phyloP scores from a whole-genome alignment of 1,140 invertebrate species.

The Saccostrea echinata region DNA sequence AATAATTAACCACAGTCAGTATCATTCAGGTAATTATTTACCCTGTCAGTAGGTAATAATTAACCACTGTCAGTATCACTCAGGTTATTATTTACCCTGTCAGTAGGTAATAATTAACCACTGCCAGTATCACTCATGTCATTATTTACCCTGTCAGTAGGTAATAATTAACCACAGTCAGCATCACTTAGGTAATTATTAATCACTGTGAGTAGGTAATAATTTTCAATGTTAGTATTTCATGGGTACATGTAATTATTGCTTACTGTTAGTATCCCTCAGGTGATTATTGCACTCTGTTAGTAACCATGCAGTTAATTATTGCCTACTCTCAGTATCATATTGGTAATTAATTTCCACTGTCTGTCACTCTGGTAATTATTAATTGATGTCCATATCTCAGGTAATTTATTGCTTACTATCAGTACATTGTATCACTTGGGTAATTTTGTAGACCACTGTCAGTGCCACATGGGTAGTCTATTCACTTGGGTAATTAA shows the following conservation, averaged over 20 bases:
- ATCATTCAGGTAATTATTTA: neutral
- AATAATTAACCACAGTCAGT: neutral
- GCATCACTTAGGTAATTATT: neutral
- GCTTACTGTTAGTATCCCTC: no score
- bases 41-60: neutral
- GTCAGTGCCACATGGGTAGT: no score
- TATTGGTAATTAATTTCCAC: neutral
- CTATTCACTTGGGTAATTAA: neutral
- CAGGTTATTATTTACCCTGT: neutral
- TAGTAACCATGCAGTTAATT: no score
- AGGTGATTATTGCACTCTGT: no score
- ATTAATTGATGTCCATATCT: neutral
- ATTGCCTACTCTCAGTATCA: no score
- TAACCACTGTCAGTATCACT: neutral
- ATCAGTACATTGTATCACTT: neutral
- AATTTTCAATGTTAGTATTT: neutral
- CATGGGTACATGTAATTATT: no score
- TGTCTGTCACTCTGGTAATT: neutral
- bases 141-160: neutral
- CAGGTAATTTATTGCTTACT: no score
- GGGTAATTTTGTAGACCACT: neutral
- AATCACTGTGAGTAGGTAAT: neutral
- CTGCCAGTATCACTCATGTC: neutral
- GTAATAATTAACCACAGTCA: neutral
- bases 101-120: neutral